Evolutionary conservation across 2,113 vertebrate species (phyloP).

Genomic region (Helogale parvula): DNA sequence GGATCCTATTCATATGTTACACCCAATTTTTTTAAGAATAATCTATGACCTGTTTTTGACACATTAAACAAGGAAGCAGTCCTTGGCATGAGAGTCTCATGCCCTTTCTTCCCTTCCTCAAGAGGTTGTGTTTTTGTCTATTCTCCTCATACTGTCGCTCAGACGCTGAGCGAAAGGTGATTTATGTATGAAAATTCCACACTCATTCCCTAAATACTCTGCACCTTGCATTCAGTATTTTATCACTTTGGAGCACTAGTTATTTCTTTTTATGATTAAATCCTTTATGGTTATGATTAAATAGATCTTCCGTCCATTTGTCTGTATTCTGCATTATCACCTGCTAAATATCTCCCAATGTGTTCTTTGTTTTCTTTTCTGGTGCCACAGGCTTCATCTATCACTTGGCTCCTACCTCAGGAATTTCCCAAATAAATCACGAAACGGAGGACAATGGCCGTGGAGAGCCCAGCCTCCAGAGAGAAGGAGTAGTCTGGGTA

Average conservation of each 20-base stretch:
- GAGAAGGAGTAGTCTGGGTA: not conserved
- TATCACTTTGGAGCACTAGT: not conserved
- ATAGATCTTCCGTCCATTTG: not conserved
- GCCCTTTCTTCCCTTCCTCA: not conserved
- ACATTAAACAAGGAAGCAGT: not conserved
- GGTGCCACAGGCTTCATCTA: not conserved
- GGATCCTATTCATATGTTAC: not conserved
- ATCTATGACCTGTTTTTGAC: not conserved
- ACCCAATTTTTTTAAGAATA: not conserved
- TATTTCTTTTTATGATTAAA: not conserved
- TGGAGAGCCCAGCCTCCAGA: not conserved
- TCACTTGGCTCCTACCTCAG: not conserved
- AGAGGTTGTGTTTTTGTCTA: not conserved
- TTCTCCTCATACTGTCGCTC: not conserved
- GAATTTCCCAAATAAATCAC: slow-evolving; percentile 57
- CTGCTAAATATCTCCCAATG: not conserved
- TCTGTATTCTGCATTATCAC: not conserved
- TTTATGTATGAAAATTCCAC: not conserved
- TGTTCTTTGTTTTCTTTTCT: not conserved
- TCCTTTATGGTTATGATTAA: not conserved
- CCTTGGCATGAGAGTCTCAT: not conserved
- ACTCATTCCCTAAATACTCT: not conserved
- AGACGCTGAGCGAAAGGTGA: not conserved
- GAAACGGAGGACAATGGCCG: not conserved
- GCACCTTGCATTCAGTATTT: rapidly evolving